Conservation (phyloP, 1,140 invertebrate genomes). For the Protaetia brevitarsis region DNA sequence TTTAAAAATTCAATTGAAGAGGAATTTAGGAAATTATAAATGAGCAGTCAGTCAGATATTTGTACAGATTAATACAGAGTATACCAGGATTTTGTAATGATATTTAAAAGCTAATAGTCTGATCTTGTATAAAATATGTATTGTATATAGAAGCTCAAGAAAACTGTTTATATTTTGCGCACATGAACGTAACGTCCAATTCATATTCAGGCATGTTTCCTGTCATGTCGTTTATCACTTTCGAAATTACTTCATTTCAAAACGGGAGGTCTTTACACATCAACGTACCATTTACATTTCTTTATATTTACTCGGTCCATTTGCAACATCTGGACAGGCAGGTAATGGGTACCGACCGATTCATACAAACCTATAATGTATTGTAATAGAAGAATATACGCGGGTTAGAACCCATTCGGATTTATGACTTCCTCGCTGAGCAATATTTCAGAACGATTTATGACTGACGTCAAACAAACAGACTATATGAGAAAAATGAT, state of each 20-base stretch:
- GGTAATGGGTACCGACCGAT: no score
- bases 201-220: neutral
- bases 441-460: constrained; percentile 2
- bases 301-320: neutral
- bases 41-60: no score
- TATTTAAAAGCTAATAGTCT: no score
- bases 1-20: no score
- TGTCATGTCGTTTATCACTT: neutral
- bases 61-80: no score
- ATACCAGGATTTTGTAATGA: no score
- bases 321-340: neutral
- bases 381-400: constrained; percentile 1
- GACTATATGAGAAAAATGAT: neutral
- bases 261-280: constrained; percentile 15
- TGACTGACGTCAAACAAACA: constrained; percentile 14
- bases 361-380: no score
- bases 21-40: no score
- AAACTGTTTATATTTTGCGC: no score
- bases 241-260: constrained; percentile 7
- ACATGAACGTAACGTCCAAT: no score
- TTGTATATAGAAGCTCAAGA: no score
- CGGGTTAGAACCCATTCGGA: neutral
- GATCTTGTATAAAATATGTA: no score
- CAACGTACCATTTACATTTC: neutral
- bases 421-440: constrained; percentile 9